Evolutionary conservation across 1,140 invertebrate species (phyloP).

Genomic region (Paraescarpia echinospica): DNA sequence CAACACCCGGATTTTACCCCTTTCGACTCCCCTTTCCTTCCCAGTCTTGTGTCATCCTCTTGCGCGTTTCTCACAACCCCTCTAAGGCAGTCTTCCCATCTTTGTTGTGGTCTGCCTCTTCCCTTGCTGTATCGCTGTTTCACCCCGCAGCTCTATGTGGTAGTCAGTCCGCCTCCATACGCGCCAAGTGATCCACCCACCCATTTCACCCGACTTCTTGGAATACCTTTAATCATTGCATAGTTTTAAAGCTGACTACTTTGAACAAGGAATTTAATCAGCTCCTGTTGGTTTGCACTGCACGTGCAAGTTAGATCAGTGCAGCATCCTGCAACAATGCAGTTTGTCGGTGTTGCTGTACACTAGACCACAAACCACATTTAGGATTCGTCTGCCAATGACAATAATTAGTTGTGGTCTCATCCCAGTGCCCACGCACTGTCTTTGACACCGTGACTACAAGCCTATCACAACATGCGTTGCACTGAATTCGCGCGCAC

Average conservation of each 20-base stretch:
- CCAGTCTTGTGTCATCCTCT: too few species aligned
- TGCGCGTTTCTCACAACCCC: too few species aligned
- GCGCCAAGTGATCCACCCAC: too few species aligned
- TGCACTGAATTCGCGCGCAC: neutral
- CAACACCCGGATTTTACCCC: too few species aligned
- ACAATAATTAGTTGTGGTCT: too few species aligned
- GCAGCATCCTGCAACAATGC: neutral
- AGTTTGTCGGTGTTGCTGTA: neutral
- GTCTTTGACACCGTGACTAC: neutral
- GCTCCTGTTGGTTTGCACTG: neutral
- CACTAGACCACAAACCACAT: too few species aligned
- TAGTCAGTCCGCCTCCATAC: too few species aligned
- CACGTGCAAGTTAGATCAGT: neutral
- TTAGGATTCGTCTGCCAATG: neutral
- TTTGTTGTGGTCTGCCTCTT: too few species aligned
- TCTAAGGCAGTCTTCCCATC: too few species aligned
- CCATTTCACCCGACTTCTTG: neutral
- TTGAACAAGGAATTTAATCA: neutral
- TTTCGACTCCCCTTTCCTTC: too few species aligned
- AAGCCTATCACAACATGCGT: neutral
- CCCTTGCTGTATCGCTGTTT: too few species aligned
- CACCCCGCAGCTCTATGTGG: too few species aligned
- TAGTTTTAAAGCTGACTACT: neutral
- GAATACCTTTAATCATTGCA: neutral
- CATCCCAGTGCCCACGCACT: neutral